Base-by-base conservation (phyloP, 2,113 vertebrate species). In the Cyrtonyx montezumae region DNA sequence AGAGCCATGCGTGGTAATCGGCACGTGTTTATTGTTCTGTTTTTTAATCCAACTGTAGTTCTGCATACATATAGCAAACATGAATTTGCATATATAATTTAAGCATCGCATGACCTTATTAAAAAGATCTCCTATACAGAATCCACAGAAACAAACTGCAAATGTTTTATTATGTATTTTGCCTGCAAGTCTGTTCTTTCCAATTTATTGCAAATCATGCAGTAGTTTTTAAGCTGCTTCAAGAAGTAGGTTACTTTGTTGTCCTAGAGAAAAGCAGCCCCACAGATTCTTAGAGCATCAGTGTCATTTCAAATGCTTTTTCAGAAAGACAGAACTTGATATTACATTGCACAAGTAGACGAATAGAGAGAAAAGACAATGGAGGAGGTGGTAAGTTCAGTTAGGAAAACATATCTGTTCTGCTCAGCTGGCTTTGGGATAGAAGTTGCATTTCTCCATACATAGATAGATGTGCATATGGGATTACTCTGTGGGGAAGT, bases 121-220 rank as follows among this genome's bases (percentile, higher is more conserved):
- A 10, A 10, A 55, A 51, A 56, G 53, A 16, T 46, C 55, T 77
- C 0, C 49, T 45, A 13, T 61, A 13, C 37, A 73, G 65, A 56
- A 5, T 4, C 4, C 30, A 21, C 25, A 51, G 51, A 16, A 65
- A 0, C 13, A 28, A 62, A 10, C 6, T 46, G 73, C 59, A 89
- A 17, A 6, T 0, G 2, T 2, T 32, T 3, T 40, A 13, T 22
- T 23, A 1, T 6, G 4, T 0, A 0, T 25, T 42, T 85, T 2
- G 0, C 42, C 42, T 0, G 0, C 22, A 84, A 48, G 32, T 8
- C 34, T 37, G 3, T 19, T 75, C 6, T 66, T 7, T 23, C 8
- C 18, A 13, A 3, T 25, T 34, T 8, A 1, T 56, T 51, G 25
- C 26, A 55, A 34, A 69, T 87, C 48, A 70, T n/a, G 28, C 65